Evolutionary conservation across 2,888 invertebrate genomes (phyloP).

Genomic region (Drosophila quinaria): DNA sequence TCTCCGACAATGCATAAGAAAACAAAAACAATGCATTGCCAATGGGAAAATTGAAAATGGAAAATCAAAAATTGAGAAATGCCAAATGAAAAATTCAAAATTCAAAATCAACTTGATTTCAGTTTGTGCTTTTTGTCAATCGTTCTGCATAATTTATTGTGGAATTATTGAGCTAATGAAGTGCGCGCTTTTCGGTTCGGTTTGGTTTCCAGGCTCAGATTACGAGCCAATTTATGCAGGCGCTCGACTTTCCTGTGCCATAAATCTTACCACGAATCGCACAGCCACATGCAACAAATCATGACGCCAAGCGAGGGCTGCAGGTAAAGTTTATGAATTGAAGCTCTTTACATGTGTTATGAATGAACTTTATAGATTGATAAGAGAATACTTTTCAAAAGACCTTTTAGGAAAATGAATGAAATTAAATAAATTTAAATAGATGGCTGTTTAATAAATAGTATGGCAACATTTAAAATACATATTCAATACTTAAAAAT

Average conservation of each 20-base stretch:
- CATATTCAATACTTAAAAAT: not conserved
- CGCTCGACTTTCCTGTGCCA: conserved; percentile 61
- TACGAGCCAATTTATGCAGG: conserved; percentile 76
- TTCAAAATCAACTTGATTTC: conserved; percentile 27
- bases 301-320: conserved; percentile 46
- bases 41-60: conserved; percentile 1
- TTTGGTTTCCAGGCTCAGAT: conserved; percentile 49
- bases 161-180: conserved; percentile 79
- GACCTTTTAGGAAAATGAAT: not conserved
- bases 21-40: conserved; percentile 11
- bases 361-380: not conserved
- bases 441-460: not conserved
- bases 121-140: conserved; percentile 50
- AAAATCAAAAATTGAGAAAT: conserved; percentile 7
- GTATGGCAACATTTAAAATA: not conserved
- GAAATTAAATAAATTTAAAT: not conserved
- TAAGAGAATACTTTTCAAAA: not conserved
- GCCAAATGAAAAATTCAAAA: conserved; percentile 18
- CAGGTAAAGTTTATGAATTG: not conserved
- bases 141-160: conserved; percentile 73
- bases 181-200: conserved; percentile 56
- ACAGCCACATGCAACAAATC: conserved; percentile 70
- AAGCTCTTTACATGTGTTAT: not conserved
- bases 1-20: conserved; percentile 15
- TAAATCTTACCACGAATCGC: conserved; percentile 72